phyloP scores from a whole-genome alignment of 2,113 vertebrate genomes.

The Percina caprodes region DNA sequence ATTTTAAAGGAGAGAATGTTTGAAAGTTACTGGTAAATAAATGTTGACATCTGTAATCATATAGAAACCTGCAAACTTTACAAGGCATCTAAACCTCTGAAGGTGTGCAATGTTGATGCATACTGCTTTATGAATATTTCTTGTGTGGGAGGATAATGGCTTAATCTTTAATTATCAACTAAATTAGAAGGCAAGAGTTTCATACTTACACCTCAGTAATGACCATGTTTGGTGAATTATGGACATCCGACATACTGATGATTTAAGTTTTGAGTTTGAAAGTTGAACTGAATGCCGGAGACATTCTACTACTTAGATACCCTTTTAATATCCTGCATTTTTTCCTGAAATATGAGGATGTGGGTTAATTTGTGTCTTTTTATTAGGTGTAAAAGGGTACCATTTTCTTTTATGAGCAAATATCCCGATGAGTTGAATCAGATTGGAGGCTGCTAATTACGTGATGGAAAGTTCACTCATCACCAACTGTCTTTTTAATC shows the following conservation, averaged over 20 bases:
- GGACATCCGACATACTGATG: conserved; percentile 52
- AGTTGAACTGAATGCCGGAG: conserved; percentile 14
- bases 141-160: conserved; percentile 39
- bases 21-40: conserved; percentile 17
- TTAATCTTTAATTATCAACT: conserved; percentile 29
- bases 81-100: conserved; percentile 43
- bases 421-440: conserved; percentile 51
- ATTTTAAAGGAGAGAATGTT: conserved; percentile 21
- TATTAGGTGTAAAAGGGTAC: conserved; percentile 57
- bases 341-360: conserved; percentile 34
- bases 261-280: conserved; percentile 39
- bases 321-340: conserved; percentile 33
- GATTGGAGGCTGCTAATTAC: conserved; percentile 52
- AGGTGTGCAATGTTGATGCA: conserved; percentile 23
- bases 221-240: conserved; percentile 51
- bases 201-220: conserved; percentile 45
- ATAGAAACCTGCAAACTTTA: conserved; percentile 35
- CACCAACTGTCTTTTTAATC: conserved; percentile 21
- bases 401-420: conserved; percentile 67
- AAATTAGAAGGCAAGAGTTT: conserved; percentile 50
- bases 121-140: conserved; percentile 42
- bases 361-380: conserved; percentile 55
- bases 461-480: conserved; percentile 42
- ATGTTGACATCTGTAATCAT: conserved; percentile 51
- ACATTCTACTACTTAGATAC: conserved; percentile 13